phyloP scores from a whole-genome alignment of 1,140 invertebrate species.

The Reticulitermes speratus region DNA sequence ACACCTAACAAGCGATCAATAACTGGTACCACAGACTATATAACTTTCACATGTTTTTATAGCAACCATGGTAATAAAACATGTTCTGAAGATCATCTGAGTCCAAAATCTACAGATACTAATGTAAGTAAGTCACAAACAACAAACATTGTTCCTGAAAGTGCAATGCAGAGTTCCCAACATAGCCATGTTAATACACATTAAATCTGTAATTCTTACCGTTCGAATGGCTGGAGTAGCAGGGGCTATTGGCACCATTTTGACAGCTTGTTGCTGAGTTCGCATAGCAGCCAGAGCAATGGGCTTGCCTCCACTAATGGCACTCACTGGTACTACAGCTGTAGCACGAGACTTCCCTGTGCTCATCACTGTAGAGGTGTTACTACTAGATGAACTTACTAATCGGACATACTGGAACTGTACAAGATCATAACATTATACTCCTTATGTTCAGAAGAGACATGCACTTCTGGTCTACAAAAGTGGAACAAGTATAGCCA shows the following conservation, averaged over 20 bases:
- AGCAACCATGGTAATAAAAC: too few relatives aligned
- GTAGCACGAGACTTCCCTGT: slow-evolving; percentile 43
- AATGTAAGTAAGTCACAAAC: too few relatives aligned
- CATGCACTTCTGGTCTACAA: too few relatives aligned
- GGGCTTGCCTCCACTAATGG: slow-evolving; percentile 25
- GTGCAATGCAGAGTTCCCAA: too few relatives aligned
- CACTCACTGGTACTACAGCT: slow-evolving; percentile 30
- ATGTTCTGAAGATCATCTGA: too few relatives aligned
- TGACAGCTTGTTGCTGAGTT: slow-evolving; percentile 20
- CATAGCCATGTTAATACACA: neutral
- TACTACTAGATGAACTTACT: slow-evolving; percentile 49
- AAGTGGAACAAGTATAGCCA: too few relatives aligned
- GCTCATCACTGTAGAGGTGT: slow-evolving; percentile 38
- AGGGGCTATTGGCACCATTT: slow-evolving; percentile 30
- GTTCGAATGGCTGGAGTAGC: slow-evolving; percentile 45
- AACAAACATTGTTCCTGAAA: too few relatives aligned
- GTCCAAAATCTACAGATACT: too few relatives aligned
- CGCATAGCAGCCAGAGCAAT: neutral
- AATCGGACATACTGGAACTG: slow-evolving; percentile 72
- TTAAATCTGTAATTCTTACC: slow-evolving; percentile 13
- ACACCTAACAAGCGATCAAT: too few relatives aligned
- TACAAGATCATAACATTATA: slow-evolving; percentile 34
- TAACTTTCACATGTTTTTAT: too few relatives aligned
- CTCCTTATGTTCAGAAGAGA: too few relatives aligned
- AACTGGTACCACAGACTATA: too few relatives aligned